These are phyloP conservation scores for Campylomormyrus numenius DNA, from an alignment of 2,113 vertebrate genomes.

Conservation along the genomic window DNA sequence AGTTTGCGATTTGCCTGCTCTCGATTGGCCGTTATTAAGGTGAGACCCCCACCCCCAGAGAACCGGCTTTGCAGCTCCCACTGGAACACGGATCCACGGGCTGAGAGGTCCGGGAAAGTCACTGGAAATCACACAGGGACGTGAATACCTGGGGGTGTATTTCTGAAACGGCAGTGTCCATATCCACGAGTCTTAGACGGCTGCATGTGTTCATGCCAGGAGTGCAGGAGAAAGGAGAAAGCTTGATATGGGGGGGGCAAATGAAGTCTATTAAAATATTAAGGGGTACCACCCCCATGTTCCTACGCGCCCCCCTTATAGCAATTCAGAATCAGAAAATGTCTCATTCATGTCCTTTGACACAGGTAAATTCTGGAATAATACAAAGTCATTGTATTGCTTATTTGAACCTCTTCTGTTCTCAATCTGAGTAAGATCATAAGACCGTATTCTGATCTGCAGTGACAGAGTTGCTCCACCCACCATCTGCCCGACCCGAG, in stretches of 20 bases:
- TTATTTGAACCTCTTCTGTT: background rate
- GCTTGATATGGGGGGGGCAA: background rate
- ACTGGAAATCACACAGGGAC: background rate
- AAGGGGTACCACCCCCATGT: background rate
- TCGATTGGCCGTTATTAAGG: background rate
- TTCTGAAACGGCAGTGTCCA: background rate
- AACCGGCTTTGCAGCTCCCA: background rate
- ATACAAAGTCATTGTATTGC: background rate
- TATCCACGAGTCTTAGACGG: background rate
- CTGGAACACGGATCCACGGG: background rate
- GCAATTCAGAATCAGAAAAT: background rate
- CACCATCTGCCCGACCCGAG: background rate
- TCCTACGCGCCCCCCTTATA: background rate
- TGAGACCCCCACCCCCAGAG: background rate
- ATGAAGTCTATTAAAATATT: background rate
- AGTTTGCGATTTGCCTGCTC: background rate
- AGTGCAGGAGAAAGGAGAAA: background rate
- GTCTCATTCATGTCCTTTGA: background rate
- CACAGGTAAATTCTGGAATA: background rate
- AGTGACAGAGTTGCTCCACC: background rate
- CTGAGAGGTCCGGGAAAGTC: background rate
- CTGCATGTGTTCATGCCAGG: background rate
- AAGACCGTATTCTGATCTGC: background rate
- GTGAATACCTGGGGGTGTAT: background rate
- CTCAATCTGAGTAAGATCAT: background rate